Evolutionary conservation across 2,113 vertebrate genomes (phyloP).

Genomic region (Tapirus terrestris): DNA sequence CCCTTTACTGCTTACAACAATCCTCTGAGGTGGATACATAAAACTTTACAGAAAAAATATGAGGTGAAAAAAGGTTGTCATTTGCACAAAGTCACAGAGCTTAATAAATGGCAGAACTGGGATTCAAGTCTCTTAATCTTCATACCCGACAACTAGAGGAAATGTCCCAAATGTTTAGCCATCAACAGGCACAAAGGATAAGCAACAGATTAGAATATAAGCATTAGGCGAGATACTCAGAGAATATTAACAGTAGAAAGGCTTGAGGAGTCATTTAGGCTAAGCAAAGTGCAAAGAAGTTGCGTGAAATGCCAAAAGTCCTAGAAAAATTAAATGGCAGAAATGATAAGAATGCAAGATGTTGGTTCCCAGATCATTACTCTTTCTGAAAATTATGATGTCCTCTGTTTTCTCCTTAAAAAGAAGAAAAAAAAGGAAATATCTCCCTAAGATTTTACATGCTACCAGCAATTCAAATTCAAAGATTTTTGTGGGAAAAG

Average conservation of each 20-base stretch:
- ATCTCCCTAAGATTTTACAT: neutral
- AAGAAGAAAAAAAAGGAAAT: neutral
- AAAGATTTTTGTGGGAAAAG: neutral
- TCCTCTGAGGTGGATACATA: neutral
- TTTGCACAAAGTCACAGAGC: neutral
- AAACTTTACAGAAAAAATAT: neutral
- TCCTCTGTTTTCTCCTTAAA: neutral
- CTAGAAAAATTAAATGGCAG: neutral
- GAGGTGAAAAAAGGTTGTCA: neutral
- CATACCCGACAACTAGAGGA: neutral
- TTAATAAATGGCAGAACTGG: neutral
- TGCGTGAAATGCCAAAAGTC: neutral
- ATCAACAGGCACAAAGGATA: neutral
- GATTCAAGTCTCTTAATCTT: neutral
- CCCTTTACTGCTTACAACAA: neutral
- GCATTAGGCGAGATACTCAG: neutral
- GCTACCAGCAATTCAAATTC: slow-evolving; percentile 2
- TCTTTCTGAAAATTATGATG: neutral
- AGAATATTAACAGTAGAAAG: neutral
- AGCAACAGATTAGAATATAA: neutral
- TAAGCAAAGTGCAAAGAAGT: neutral
- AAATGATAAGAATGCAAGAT: neutral
- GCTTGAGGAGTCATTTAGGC: neutral
- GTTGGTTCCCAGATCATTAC: neutral
- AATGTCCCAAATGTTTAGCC: neutral